phyloP scores from a whole-genome alignment of 2,888 invertebrate species.

The Slavum lentiscoides region DNA sequence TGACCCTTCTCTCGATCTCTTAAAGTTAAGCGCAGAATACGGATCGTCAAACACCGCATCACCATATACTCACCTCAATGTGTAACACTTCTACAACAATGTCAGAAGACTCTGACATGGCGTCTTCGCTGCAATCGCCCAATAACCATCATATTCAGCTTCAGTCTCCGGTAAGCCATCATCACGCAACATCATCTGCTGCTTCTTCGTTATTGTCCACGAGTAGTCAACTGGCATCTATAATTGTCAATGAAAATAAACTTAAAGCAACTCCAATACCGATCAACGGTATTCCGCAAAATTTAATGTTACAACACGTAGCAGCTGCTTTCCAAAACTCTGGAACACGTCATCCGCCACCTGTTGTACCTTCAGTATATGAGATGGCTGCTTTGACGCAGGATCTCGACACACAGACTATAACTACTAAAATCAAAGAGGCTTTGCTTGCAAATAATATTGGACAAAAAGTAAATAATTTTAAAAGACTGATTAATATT shows the following conservation, averaged over 20 bases:
- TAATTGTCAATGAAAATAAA: slow-evolving; percentile 46
- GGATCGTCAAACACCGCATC: slow-evolving; percentile 54
- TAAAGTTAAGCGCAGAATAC: slow-evolving; percentile 53
- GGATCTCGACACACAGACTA: slow-evolving; percentile 93
- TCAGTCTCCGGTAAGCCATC: slow-evolving; percentile 40
- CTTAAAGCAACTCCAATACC: slow-evolving; percentile 31
- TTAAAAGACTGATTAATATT: neutral
- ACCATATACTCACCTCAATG: slow-evolving; percentile 52
- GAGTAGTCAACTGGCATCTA: slow-evolving; percentile 32
- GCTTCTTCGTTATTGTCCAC: slow-evolving; percentile 27
- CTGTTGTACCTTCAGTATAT: slow-evolving; percentile 90
- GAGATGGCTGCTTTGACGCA: slow-evolving; percentile 97
- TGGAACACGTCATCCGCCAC: slow-evolving; percentile 67
- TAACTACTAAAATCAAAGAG: slow-evolving; percentile 96
- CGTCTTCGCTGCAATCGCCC: slow-evolving; percentile 43
- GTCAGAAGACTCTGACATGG: slow-evolving; percentile 49
- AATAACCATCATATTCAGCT: slow-evolving; percentile 47
- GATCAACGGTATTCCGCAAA: slow-evolving; percentile 42
- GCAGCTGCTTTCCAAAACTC: slow-evolving; percentile 69
- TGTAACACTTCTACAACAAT: slow-evolving; percentile 54
- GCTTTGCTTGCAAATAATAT: slow-evolving; percentile 95
- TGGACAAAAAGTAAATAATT: slow-evolving; percentile 79
- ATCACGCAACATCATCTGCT: slow-evolving; percentile 29
- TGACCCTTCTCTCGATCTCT: slow-evolving; percentile 54
- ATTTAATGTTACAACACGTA: slow-evolving; percentile 62